Evolutionary conservation across 2,113 vertebrate species (phyloP), one percentile per base, ranked within the genome.

Genomic region (Malurus melanocephalus): DNA sequence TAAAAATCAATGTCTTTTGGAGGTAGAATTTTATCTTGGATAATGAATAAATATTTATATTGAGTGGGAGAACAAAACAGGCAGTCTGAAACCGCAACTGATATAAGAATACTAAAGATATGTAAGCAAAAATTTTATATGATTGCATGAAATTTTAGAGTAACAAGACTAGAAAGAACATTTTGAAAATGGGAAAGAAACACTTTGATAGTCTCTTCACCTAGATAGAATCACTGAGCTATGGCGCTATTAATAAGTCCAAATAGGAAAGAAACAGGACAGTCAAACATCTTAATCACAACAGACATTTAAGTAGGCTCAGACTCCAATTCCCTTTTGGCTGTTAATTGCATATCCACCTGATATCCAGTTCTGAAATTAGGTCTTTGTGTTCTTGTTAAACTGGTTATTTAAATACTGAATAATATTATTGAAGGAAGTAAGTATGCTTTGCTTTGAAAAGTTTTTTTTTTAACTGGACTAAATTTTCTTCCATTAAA

Each of bases 311-410:
- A 89, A 89, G 77, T 52, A 74, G 55, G 48, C 27, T 87, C 43
- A 59, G 85, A 61, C 45, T 80, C 40, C 35, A 66, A 83, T 80
- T 93, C 65, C 68, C 65, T 89, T 80, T 69, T 79, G 76, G 27
- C 65, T 80, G n/a, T 66, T 85, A 88, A 85, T 60, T 83, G 88
- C 82, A 64, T 56, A 66, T 62, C 56, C 40, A 59, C 33, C 56
- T 48, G 52, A 82, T 68, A 74, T 1, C 30, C 45, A 85, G 40
- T 88, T 77, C 64, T 89, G 90, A 91, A 95, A 91, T 94, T 55
- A 93, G 92, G 82, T 56, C 76, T 89, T 77, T 88, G 40, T 92
- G 85, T 85, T 93, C 88, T 77, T 55, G 28, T 89, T 82, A 85
- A 93, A 80, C 23, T 73, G 43, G 32, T 51, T 80, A 61, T 69